Evolutionary conservation across 2,888 invertebrate genomes (phyloP), one percentile per base, ranked within the genome.

Genomic region (Eilema griseolum): DNA sequence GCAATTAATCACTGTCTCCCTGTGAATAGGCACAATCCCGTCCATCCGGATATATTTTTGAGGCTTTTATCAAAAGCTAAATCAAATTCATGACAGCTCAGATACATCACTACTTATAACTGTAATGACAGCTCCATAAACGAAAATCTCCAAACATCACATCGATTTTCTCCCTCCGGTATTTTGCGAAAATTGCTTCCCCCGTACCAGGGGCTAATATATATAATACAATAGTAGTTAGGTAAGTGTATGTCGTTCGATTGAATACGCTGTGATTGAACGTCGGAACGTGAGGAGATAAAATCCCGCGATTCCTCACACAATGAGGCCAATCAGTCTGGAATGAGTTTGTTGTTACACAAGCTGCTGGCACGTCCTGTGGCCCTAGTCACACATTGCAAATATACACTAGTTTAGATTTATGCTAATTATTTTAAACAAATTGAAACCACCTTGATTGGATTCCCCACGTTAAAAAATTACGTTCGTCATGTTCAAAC

Each of bases 271-370:
- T 82, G 83, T 90, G 91, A 92, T 92, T 91, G 90, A 88, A 84
- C 81, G 76, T 69, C 72, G 84, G 81, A 75, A 84, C 85, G 87
- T 83, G 85, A 84, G 83, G 78, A 78, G 82, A 85, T 85, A 88
- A 83, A 80, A 81, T 78, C 78, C 74, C 81, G 83, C 83, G 84
- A 80, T 78, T 84, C 80, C 79, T 75, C 82, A 79, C 84, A 92
- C 92, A 92, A 92, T 91, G 88, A 87, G 83, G 82, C 85, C 92
- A 92, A 92, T 92, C 92, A 91, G 85, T 61, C 76, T 81, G 83
- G 84, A 86, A 85, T 85, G 85, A 87, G 87, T 86, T 87, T 87
- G 90, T 87, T 84, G 83, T 84, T 83, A 81, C 80, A 81, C 77
- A 72, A 76, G 70, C 71, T 81, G 76, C 71, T 80, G 74, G 74